phyloP scores from a whole-genome alignment of 1,140 invertebrate genomes.

The Danaus plexippus region DNA sequence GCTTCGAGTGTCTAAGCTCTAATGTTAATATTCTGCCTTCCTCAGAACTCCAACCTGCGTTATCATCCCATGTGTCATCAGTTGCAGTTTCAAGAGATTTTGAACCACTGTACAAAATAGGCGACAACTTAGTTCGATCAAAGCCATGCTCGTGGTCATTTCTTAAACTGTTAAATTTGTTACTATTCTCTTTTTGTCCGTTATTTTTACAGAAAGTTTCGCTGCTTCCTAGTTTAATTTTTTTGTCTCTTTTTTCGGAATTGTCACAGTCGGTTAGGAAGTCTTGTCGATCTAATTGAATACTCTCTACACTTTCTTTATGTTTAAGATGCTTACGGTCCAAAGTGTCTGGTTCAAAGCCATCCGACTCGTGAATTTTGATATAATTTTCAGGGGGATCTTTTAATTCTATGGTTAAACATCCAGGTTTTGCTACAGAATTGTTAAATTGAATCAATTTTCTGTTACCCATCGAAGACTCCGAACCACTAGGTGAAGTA shows the following conservation, averaged over 20 bases:
- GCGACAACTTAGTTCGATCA: slow-evolving; percentile 39
- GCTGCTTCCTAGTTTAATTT: slow-evolving; percentile 65
- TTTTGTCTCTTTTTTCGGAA: slow-evolving; percentile 73
- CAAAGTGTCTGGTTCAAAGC: slow-evolving; percentile 87
- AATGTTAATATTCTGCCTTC: slow-evolving; percentile 75
- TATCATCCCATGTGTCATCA: slow-evolving; percentile 42
- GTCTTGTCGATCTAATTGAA: slow-evolving; percentile 49
- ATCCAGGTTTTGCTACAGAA: slow-evolving; percentile 76
- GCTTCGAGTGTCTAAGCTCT: slow-evolving; percentile 77
- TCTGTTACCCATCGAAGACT: slow-evolving; percentile 74
- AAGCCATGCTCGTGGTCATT: slow-evolving; percentile 79
- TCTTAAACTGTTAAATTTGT: slow-evolving; percentile 77
- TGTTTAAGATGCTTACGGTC: slow-evolving; percentile 83
- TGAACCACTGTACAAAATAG: slow-evolving; percentile 34
- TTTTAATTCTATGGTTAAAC: slow-evolving; percentile 84
- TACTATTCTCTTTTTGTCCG: slow-evolving; percentile 46
- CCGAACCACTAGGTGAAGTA: slow-evolving; percentile 74
- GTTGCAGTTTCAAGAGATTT: slow-evolving; percentile 35
- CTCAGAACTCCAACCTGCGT: slow-evolving; percentile 57
- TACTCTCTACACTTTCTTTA: slow-evolving; percentile 56
- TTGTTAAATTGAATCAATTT: slow-evolving; percentile 61
- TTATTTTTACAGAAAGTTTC: slow-evolving; percentile 76
- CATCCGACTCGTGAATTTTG: slow-evolving; percentile 79
- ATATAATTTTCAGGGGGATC: slow-evolving; percentile 80
- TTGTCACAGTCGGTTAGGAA: slow-evolving; percentile 69